Conservation (phyloP, 2,797 vertebrate genomes). For the Alcedo quadribrachys region DNA sequence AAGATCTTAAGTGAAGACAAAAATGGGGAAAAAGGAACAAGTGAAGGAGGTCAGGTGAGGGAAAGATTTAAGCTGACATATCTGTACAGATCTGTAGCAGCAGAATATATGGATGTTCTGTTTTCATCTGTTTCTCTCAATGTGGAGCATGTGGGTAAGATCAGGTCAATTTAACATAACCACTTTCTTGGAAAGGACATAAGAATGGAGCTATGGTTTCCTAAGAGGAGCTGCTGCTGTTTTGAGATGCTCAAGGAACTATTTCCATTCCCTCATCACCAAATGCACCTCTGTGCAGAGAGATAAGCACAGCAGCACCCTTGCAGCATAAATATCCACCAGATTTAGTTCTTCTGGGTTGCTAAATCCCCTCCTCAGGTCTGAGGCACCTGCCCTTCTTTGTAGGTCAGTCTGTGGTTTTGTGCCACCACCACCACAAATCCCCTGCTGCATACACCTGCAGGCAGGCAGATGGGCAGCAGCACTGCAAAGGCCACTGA, state of each 20-base stretch:
- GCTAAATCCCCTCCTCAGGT: not conserved
- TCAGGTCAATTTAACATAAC: not conserved
- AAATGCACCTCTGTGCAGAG: not conserved
- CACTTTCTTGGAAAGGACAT: not conserved
- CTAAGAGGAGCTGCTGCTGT: not conserved
- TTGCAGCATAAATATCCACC: fast-evolving
- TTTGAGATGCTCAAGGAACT: not conserved
- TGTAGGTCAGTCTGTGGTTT: not conserved
- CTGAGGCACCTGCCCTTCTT: not conserved
- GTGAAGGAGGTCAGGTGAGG: not conserved
- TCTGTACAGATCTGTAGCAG: not conserved
- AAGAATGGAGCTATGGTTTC: not conserved
- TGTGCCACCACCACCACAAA: not conserved
- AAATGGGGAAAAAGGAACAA: not conserved
- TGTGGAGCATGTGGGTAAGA: not conserved
- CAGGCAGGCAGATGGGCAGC: not conserved
- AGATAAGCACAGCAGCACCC: not conserved
- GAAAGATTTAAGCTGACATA: not conserved
- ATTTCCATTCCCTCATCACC: not conserved
- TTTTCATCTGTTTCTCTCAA: not conserved
- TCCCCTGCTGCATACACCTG: not conserved
- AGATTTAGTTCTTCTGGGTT: not conserved
- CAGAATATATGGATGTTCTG: not conserved
- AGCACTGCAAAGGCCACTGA: fast-evolving
- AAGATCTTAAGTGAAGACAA: not conserved